Evolutionary conservation across 2,888 invertebrate species (phyloP), one percentile per base, ranked within the genome.

Genomic region (Laspeyria flexula): DNA sequence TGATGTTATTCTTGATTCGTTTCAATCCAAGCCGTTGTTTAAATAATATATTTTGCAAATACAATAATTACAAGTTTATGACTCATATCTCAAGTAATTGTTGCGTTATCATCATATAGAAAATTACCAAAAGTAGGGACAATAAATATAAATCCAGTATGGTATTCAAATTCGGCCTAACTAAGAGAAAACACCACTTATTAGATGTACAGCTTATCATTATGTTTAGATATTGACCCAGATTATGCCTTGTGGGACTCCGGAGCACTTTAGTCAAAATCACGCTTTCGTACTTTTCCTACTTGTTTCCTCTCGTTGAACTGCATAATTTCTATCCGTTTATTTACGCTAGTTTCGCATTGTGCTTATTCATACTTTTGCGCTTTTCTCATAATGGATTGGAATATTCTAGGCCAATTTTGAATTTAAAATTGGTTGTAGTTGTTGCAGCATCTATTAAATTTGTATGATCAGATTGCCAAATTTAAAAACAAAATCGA

Each of bases 311-410:
- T 79, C 71, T 82, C 75, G 79, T 68, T 79, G 78, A 57, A 43
- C 74, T 71, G 60, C 58, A 65, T 83, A 84, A 86, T 83, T 73
- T 79, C 58, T 67, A 68, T 76, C 65, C 81, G 71, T 79, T 89
- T 89, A 87, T 89, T 83, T 86, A 82, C 87, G 89, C 85, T 66
- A 88, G 74, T 77, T 55, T 56, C 60, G 62, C 61, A 76, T 77
- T 80, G 71, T 79, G 80, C 66, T 73, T 72, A 71, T 73, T 78
- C 73, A 71, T 81, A 77, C 62, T 73, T 81, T 77, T 76, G 66
- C 70, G 57, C 64, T 77, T 81, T 80, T 78, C 51, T 58, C 40
- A 25, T 56, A 50, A 48, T 63, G 37, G 21, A 21, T 60, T 48
- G 34, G 42, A 54, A 54, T 54, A 59, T 45, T 29, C 33, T 43